phyloP scores from a whole-genome alignment of 1,140 invertebrate genomes.

The Heliconius congener region DNA sequence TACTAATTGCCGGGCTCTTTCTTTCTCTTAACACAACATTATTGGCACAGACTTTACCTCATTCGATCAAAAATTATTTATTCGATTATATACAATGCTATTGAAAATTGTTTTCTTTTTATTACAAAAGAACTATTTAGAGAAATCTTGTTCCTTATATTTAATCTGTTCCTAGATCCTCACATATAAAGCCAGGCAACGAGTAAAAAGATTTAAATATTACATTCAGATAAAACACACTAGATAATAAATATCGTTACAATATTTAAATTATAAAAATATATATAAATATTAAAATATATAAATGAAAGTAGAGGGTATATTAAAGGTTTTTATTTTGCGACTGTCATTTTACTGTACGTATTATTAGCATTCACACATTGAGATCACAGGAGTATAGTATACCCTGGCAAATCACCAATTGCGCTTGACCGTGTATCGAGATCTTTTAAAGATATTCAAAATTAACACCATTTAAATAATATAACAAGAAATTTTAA shows the following conservation, averaged over 20 bases:
- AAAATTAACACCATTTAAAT: background rate
- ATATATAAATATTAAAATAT: background rate
- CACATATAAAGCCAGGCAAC: background rate
- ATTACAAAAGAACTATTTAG: background rate
- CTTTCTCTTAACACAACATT: constrained; percentile 6
- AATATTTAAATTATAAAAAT: constrained; percentile 11
- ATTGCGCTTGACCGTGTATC: constrained; percentile 43
- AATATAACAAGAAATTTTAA: background rate
- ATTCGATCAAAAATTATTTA: background rate
- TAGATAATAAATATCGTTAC: background rate
- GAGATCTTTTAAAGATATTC: constrained; percentile 7
- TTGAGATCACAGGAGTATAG: constrained; percentile 78
- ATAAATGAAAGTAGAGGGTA: background rate
- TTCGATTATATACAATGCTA: background rate
- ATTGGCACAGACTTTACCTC: constrained; percentile 3
- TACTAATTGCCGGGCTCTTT: constrained; percentile 2
- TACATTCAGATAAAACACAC: background rate
- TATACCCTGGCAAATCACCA: constrained; percentile 72
- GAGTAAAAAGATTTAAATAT: background rate
- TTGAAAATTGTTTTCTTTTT: background rate
- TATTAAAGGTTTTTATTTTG: constrained; percentile 43
- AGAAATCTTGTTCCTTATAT: background rate
- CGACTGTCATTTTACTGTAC: constrained; percentile 48
- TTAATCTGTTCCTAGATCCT: background rate
- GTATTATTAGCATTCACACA: constrained; percentile 65